These are phyloP conservation scores for Pristis pectinata DNA, from an alignment of 2,797 vertebrate genomes.

Conservation along the genomic window DNA sequence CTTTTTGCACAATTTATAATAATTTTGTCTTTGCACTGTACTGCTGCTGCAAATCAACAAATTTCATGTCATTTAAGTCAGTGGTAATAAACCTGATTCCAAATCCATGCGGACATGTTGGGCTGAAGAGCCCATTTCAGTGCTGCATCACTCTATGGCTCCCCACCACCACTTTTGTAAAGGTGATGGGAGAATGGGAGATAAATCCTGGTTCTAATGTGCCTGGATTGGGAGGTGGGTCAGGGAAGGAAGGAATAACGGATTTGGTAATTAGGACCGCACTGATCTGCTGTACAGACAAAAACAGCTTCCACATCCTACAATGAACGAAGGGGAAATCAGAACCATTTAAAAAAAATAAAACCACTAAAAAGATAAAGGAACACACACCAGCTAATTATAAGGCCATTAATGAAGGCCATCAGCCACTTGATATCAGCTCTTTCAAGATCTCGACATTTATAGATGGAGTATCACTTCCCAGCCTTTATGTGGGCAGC, in stretches of 20 bases:
- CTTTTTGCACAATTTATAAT: too few relatives aligned
- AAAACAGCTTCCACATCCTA: neutral
- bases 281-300: neutral
- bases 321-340: neutral
- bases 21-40: too few relatives aligned
- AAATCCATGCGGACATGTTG: too few relatives aligned
- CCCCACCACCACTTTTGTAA: neutral
- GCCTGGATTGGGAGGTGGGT: too few relatives aligned
- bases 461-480: conserved; percentile 41
- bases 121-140: too few relatives aligned
- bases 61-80: too few relatives aligned
- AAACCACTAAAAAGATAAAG: conserved; percentile 9
- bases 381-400: neutral
- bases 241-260: neutral
- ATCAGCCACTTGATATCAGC: conserved; percentile 21
- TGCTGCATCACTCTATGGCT: too few relatives aligned
- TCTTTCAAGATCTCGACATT: conserved; percentile 31
- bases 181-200: too few relatives aligned
- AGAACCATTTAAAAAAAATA: neutral
- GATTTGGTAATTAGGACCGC: neutral
- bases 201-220: neutral
- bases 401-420: conserved; percentile 7
- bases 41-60: too few relatives aligned
- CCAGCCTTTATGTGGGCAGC: conserved; percentile 48
- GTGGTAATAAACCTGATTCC: too few relatives aligned